Base-by-base conservation (phyloP, 2,888 invertebrate species). In the Eilema depressum region DNA sequence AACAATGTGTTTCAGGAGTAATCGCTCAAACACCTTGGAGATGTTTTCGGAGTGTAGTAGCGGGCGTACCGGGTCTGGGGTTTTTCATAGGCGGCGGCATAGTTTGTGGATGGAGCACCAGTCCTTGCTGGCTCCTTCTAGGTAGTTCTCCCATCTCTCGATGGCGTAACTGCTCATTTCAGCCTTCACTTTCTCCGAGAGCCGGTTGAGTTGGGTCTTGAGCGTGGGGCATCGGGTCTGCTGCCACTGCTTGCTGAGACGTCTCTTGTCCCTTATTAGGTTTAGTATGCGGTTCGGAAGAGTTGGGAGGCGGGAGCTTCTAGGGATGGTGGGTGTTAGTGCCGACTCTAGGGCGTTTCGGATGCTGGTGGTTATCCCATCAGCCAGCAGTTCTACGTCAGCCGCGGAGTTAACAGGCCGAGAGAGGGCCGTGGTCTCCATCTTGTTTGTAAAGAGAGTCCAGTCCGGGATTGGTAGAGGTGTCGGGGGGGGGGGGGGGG, bases 291-390 rank as follows among this genome's bases (percentile, higher is more conserved):
- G 3, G 2, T 11, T 11, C 7, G 68, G 68, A 2, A 59, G 25
- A 11, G 64, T 53, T 0, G 64, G 41, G 12, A 23, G 25, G 0
- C 63, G 47, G 0, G 7, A 17, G 7, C 23, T 23, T 12, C 33
- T n/a, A 2, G 12, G 3, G 7, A 47, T 0, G 47, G 23, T 17
- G 0, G 37, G 3, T 4, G 1, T n/a, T 14, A 14, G 20, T 1
- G 61, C 61, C 30, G 30, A 17, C 7, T 30, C 61, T 8, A 61
- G 61, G 30, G 61, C 98, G 98, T n/a, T 25, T 23, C 17, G 30
- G 17, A 41, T 63, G 23, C n/a, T 41, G n/a, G 4, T 37, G 20
- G 63, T 41, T 14, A 63, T 20, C 5, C 37, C 37, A 7, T 20
- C 25, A 14, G 61, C 61, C 3, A 59, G 57, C 25, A 17, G 2